Percentiles rank a stretch among this genome's conserved stretches.
Evolutionary conservation across 2,113 vertebrate genomes (phyloP).

Genomic region (Rhinopomastus cyanomelas): DNA sequence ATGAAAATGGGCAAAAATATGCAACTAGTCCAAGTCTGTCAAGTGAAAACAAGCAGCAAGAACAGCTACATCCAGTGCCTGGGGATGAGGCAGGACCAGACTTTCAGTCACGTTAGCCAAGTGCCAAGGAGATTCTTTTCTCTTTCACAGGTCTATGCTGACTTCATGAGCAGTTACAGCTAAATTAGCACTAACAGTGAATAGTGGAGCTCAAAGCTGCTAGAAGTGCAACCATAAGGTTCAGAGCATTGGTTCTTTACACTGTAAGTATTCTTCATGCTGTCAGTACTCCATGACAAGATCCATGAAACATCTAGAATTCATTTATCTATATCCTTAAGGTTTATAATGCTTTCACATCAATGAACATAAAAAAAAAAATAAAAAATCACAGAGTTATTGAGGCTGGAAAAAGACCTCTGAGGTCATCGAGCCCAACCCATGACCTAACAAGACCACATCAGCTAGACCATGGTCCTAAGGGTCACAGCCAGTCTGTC

Average conservation of each 20-base stretch:
- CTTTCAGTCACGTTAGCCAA: background rate
- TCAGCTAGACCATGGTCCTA: too few relatives aligned
- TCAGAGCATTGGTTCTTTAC: background rate
- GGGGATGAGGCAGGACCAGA: background rate
- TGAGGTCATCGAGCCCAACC: too few relatives aligned
- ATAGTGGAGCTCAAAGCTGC: background rate
- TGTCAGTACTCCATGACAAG: background rate
- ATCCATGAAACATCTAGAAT: background rate
- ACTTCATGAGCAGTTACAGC: background rate
- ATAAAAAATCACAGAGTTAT: too few relatives aligned
- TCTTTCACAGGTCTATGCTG: background rate
- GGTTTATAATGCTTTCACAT: background rate
- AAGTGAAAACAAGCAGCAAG: background rate
- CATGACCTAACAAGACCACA: too few relatives aligned
- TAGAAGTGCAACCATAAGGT: background rate
- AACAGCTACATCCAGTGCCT: background rate
- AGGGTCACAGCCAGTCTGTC: too few relatives aligned
- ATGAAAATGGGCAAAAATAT: background rate
- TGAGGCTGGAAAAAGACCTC: too few relatives aligned
- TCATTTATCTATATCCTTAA: background rate
- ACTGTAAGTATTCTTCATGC: background rate
- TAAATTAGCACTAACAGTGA: background rate
- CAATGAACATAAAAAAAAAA: background rate
- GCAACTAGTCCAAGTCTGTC: background rate
- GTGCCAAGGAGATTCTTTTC: background rate